These are phyloP conservation scores for Cabera pusaria DNA, from an alignment of 2,888 invertebrate species.

Conservation along the genomic window DNA sequence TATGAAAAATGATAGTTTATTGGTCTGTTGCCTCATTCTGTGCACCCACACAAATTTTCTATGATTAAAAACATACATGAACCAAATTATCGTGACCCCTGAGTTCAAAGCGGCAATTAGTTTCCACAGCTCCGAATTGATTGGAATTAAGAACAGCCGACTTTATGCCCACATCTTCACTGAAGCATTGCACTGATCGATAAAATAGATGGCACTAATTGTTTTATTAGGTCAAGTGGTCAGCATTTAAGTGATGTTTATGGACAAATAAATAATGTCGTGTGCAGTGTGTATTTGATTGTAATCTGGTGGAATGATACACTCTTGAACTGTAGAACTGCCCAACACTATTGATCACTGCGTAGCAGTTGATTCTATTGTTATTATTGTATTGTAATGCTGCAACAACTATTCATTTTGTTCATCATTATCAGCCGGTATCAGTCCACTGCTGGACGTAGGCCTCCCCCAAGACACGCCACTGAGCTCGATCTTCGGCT, in stretches of 20 bases:
- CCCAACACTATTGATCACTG: too few relatives aligned
- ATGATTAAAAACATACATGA: conserved; percentile 39
- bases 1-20: conserved; percentile 51
- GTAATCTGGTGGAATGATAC: too few relatives aligned
- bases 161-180: conserved; percentile 20
- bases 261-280: too few relatives aligned
- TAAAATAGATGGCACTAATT: conserved; percentile 25
- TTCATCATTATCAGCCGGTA: too few relatives aligned
- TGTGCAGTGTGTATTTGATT: too few relatives aligned
- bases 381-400: too few relatives aligned
- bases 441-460: too few relatives aligned
- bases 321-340: too few relatives aligned
- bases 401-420: too few relatives aligned
- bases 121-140: conserved; percentile 32
- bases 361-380: too few relatives aligned
- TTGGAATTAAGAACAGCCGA: conserved; percentile 35
- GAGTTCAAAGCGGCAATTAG: conserved; percentile 27
- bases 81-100: conserved; percentile 33
- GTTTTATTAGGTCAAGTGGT: conserved; percentile 29
- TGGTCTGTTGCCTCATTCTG: conserved; percentile 45
- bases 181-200: conserved; percentile 19
- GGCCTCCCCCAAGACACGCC: too few relatives aligned
- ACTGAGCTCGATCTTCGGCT: too few relatives aligned
- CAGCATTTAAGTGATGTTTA: conserved; percentile 18
- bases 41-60: conserved; percentile 32